A percentile compares a stretch with the other conserved stretches of the same genome.
These are phyloP conservation scores for Lasioglossum baleicum DNA, from an alignment of 1,140 invertebrate genomes.

Conservation along the genomic window DNA sequence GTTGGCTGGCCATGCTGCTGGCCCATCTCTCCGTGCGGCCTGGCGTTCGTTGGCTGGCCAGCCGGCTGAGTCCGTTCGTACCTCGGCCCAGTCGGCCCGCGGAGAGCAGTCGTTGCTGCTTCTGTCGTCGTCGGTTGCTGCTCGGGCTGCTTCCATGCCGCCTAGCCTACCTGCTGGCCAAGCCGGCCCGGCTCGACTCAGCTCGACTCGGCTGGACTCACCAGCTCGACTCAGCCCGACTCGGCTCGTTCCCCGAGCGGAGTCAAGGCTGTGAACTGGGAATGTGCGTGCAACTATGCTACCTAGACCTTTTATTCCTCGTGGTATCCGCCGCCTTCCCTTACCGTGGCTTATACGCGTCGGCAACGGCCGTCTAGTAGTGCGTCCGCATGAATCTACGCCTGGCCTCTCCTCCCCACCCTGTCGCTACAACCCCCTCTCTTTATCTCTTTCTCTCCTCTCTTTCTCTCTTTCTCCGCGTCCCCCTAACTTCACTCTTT, in stretches of 20 bases:
- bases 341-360: slow-evolving; percentile 52
- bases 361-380: slow-evolving; percentile 57
- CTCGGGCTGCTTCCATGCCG: not conserved
- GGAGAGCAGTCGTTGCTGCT: slow-evolving; percentile 38
- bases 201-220: slow-evolving; percentile 25
- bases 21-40: slow-evolving; percentile 1
- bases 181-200: not conserved
- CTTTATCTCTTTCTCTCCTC: not conserved
- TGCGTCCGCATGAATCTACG: slow-evolving; percentile 59
- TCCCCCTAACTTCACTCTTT: not conserved
- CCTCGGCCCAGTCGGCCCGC: slow-evolving; percentile 5
- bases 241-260: slow-evolving; percentile 51
- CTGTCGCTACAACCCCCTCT: too few species aligned
- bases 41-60: not conserved
- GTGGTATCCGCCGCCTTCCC: slow-evolving; percentile 59
- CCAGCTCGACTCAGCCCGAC: slow-evolving; percentile 17
- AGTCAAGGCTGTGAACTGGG: slow-evolving; percentile 77
- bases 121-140: slow-evolving; percentile 5
- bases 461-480: slow-evolving; percentile 3
- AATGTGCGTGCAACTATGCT: slow-evolving; percentile 79
- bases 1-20: slow-evolving; percentile 29
- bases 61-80: slow-evolving; percentile 22
- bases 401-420: slow-evolving; percentile 2
- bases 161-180: slow-evolving; percentile 39
- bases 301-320: slow-evolving; percentile 74